These are phyloP conservation scores for Chelmon rostratus DNA, from an alignment of 2,797 vertebrate species.

Conservation along the genomic window DNA sequence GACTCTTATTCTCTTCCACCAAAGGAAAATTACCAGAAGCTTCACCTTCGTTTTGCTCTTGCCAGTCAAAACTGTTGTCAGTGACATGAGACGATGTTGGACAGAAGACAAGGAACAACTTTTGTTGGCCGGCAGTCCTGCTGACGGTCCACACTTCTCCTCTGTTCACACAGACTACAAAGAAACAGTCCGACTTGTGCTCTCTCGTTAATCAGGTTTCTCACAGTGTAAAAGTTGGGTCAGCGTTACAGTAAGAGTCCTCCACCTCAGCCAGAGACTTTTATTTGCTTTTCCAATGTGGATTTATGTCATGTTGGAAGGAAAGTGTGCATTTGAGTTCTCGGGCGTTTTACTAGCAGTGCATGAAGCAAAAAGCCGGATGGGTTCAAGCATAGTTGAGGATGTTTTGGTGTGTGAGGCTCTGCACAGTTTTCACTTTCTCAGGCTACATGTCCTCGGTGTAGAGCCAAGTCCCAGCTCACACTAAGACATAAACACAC, in stretches of 20 bases:
- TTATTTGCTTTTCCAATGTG: constrained; percentile 49
- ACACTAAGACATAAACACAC: constrained; percentile 29
- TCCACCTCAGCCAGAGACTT: constrained; percentile 24
- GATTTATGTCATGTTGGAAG: constrained; percentile 59
- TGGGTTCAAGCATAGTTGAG: constrained; percentile 53
- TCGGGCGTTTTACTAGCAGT: constrained; percentile 21
- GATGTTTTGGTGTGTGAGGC: constrained; percentile 61
- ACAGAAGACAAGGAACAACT: constrained; percentile 25
- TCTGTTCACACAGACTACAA: background rate
- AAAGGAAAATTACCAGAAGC: background rate
- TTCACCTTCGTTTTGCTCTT: background rate
- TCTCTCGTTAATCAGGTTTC: constrained; percentile 14
- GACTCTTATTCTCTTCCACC: background rate
- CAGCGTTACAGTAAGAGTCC: constrained; percentile 21
- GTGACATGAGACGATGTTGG: constrained; percentile 4
- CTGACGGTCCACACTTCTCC: background rate
- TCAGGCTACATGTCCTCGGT: constrained; percentile 54
- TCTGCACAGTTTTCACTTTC: constrained; percentile 59
- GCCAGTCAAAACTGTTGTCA: constrained; percentile 1
- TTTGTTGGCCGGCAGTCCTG: background rate
- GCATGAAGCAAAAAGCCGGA: constrained; percentile 26
- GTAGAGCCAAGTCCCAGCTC: constrained; percentile 52
- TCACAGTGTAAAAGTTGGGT: constrained; percentile 30
- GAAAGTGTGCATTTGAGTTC: constrained; percentile 12
- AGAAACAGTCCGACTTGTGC: constrained; percentile 4